These are phyloP conservation scores for Drepana arcuata DNA, from an alignment of 1,140 invertebrate genomes.

Conservation along the genomic window DNA sequence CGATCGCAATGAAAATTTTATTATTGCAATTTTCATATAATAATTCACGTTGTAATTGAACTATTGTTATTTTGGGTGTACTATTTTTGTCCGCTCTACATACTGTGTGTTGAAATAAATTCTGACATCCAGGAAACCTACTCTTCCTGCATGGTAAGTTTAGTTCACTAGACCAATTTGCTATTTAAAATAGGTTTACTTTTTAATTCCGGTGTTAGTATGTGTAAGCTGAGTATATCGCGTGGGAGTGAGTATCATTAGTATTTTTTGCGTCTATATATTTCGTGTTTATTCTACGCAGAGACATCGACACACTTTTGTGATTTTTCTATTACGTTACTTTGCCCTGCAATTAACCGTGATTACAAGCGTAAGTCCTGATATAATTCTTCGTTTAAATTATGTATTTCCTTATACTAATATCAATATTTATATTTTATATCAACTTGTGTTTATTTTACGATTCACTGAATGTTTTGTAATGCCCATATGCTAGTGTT, in stretches of 20 bases:
- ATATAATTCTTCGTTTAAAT: background rate
- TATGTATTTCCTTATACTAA: too few species aligned
- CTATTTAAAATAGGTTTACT: too few species aligned
- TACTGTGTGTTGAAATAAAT: conserved; percentile 56
- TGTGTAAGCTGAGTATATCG: background rate
- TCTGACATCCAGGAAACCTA: conserved; percentile 56
- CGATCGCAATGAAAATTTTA: background rate
- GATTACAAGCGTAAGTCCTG: background rate
- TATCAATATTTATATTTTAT: too few species aligned
- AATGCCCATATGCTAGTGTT: background rate
- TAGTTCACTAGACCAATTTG: background rate
- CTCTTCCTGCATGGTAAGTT: conserved; percentile 51
- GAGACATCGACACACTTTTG: conserved; percentile 27
- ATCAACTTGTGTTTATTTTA: background rate
- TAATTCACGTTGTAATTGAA: conserved; percentile 8
- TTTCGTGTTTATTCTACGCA: background rate
- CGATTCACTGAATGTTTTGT: background rate
- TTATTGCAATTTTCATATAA: conserved; percentile 1
- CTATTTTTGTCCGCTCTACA: conserved; percentile 68
- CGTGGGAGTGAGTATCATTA: too few species aligned
- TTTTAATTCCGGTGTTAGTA: too few species aligned
- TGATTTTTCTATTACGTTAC: too few species aligned
- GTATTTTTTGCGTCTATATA: too few species aligned
- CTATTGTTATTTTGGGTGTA: conserved; percentile 58
- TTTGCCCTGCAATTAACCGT: too few species aligned